Evolutionary conservation across 1,140 invertebrate genomes (phyloP), one percentile per base, ranked within the genome.

Genomic region (Bombus confusus): DNA sequence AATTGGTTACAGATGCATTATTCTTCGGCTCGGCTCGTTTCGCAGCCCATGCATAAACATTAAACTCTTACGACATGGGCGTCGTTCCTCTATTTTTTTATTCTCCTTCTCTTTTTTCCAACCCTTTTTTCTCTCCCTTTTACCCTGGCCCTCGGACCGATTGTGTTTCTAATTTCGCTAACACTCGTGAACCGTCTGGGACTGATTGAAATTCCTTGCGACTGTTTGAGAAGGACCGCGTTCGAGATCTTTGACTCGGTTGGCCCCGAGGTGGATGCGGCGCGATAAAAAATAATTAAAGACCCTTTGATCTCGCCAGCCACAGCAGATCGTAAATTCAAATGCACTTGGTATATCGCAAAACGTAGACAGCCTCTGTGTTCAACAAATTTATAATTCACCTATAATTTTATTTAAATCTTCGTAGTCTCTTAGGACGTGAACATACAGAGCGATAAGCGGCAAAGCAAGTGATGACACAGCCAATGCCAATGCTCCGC

Each of bases 1-100:
- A 80, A 81, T 85, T 85, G 83, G 77, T 80, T 85, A 85, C 83
- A 80, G 83, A 85, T 85, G 78, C 83, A 84, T 84, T 84, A 84
- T 84, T 84, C 82, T 78, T 71, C 75, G 75, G 68, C 66, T 59
- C n/a, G 83, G 76, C 76, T 84, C 66, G 76, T 84, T 84, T 79
- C 83, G 66, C 83, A 69, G 74, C 76, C 83, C 83, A 84, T 84
- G 83, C 83, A 84, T 84, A 84, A 84, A 84, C 83, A 84, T 84
- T 84, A 71, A 79, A 72, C 52, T 80, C 76, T 84, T 84, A 89
- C 79, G 43, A 77, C 73, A 86, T 28, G 72, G 52, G 62, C 37
- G 71, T 79, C 62, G 72, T 47, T 77, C 28, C 22, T 43, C 12
- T 41, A 43, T 80, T 66, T 68, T 64, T 22, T 68, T 37, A 8